Evolutionary conservation across 2,888 invertebrate species (phyloP), one percentile per base, ranked within the genome.

Genomic region (Apoda limacodes): DNA sequence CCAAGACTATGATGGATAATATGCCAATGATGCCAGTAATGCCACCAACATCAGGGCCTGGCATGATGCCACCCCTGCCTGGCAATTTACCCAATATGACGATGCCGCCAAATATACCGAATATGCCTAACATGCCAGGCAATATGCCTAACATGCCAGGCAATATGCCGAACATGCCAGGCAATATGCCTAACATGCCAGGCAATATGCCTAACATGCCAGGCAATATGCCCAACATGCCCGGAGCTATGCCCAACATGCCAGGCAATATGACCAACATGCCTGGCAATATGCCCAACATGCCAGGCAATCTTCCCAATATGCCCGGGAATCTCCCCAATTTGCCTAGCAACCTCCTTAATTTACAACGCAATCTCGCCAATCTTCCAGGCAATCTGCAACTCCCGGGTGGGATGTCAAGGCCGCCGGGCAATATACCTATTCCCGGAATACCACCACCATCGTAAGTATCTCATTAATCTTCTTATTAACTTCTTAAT

Each of bases 1-100:
- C 76, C 2, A 78, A 78, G 37, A 46, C 67, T 1, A 56, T 72
- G 55, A 53, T 68, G 53, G 74, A 74, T 22, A 62, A 59, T 34
- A 61, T 72, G 52, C 49, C 63, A 2, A 48, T 62, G 51, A 28
- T 68, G 48, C 45, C 41, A 25, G 58, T 46, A 24, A 39, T 54
- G 36, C 47, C 50, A 9, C 37, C 46, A 20, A 20, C 39, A 28
- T 36, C 37, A 2, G 34, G 32, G 27, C 31, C 32, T 27, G 54
- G 40, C 11, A 39, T 33, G 5, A 25, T 43, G 32, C 39, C 39
- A 22, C 42, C 42, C 4, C 31, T 45, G 35, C 34, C 32, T 19
- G 30, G 22, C 29, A n/a, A 22, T 11, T 11, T 50, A 48, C 32
- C 53, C 37, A 48, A 60, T 39, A 45, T 78, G 52, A 54, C 69